These are phyloP conservation scores for Ginglymostoma cirratum DNA, from an alignment of 2,113 vertebrate species.

Conservation along the genomic window DNA sequence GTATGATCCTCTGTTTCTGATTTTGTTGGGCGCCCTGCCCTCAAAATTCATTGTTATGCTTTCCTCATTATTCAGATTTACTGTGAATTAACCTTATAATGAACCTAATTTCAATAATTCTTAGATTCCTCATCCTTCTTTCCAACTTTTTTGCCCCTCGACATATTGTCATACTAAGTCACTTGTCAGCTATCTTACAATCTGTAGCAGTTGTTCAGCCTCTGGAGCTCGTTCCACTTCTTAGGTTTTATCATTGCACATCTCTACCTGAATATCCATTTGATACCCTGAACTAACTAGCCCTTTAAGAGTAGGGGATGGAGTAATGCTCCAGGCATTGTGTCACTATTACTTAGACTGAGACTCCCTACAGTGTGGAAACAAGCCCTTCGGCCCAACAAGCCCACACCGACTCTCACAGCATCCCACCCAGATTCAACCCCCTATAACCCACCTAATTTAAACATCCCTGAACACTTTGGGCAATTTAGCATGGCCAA, in stretches of 20 bases:
- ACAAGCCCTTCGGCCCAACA: no score
- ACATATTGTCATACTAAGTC: neutral
- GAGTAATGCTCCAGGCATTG: neutral
- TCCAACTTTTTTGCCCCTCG: neutral
- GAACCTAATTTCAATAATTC: neutral
- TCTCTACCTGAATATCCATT: neutral
- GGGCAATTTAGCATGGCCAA: no score
- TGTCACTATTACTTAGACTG: neutral
- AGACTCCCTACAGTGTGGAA: no score
- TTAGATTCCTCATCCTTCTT: neutral
- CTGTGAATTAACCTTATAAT: neutral
- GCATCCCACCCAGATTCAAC: no score
- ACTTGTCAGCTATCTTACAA: neutral
- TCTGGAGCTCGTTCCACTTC: neutral
- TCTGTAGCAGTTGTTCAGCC: neutral
- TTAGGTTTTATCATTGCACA: neutral
- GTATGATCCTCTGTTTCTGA: neutral
- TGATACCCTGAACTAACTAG: neutral
- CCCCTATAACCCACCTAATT: no score
- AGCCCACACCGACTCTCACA: no score
- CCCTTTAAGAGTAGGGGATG: neutral
- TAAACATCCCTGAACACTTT: no score
- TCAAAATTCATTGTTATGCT: neutral
- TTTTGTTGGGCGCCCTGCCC: neutral
- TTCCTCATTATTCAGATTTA: neutral